Evolutionary conservation across 2,113 vertebrate genomes (phyloP).

Genomic region (Strix uralensis): DNA sequence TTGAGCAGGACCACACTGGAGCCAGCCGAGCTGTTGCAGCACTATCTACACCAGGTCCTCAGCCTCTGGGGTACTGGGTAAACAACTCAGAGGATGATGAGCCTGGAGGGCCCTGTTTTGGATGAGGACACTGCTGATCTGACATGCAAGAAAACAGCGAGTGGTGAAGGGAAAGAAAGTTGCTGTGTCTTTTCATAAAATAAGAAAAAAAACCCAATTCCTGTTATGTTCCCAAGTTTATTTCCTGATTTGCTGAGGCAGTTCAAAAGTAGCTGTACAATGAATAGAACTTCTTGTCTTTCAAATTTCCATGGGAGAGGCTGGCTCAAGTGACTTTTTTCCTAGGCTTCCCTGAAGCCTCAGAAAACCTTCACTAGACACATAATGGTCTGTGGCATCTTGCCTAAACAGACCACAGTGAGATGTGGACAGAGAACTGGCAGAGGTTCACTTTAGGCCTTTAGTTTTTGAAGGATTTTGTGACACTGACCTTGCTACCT

Average conservation of each 20-base stretch:
- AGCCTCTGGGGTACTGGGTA: background rate
- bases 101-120: background rate
- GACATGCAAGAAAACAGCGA: background rate
- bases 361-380: background rate
- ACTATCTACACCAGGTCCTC: background rate
- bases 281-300: background rate
- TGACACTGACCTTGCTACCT: background rate
- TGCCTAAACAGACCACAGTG: background rate
- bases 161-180: background rate
- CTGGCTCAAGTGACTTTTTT: background rate
- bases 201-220: background rate
- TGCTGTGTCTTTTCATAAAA: background rate
- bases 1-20: background rate
- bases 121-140: background rate
- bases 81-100: background rate
- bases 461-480: background rate
- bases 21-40: background rate
- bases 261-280: background rate
- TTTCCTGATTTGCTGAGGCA: background rate
- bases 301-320: background rate
- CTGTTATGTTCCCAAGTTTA: background rate
- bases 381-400: background rate
- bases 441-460: background rate
- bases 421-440: background rate
- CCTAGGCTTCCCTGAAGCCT: background rate